Conservation (phyloP, 1,140 invertebrate genomes). For the Tetramorium parvispinum region DNA sequence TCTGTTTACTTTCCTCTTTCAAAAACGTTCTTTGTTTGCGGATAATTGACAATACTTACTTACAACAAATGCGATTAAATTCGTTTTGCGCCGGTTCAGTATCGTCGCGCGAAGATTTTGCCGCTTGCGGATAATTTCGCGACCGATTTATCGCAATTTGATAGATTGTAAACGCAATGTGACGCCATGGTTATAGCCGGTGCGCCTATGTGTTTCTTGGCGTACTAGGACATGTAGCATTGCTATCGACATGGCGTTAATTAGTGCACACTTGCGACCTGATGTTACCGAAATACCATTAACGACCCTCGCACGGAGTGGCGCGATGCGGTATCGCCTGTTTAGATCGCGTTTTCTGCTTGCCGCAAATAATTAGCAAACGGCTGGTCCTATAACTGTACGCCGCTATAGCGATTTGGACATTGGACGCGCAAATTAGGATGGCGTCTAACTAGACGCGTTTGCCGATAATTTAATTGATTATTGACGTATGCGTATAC, state of each 20-base stretch:
- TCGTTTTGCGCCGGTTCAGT: background rate
- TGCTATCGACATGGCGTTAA: constrained; percentile 66
- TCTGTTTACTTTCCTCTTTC: background rate
- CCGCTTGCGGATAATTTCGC: constrained; percentile 29
- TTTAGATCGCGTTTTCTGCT: constrained; percentile 58
- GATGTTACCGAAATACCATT: constrained; percentile 63
- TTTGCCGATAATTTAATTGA: constrained; percentile 63
- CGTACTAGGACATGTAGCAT: constrained; percentile 38
- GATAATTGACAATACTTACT: background rate
- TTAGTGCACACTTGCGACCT: constrained; percentile 62
- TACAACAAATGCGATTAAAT: background rate
- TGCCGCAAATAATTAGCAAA: constrained; percentile 54
- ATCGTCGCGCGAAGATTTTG: background rate
- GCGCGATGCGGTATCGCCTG: constrained; percentile 27
- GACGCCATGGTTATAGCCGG: constrained; percentile 34
- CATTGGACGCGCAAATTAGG: constrained; percentile 51
- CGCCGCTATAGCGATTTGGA: constrained; percentile 42
- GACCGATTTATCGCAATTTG: constrained; percentile 51
- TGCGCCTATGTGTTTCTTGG: constrained; percentile 46
- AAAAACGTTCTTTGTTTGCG: background rate
- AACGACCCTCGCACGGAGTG: constrained; percentile 25
- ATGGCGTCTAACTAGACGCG: constrained; percentile 46
- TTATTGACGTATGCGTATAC: constrained; percentile 43
- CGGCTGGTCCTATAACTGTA: constrained; percentile 8
- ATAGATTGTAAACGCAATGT: constrained; percentile 57